phyloP scores from a whole-genome alignment of 1,140 invertebrate genomes.

The Alviniconcha marisindica region DNA sequence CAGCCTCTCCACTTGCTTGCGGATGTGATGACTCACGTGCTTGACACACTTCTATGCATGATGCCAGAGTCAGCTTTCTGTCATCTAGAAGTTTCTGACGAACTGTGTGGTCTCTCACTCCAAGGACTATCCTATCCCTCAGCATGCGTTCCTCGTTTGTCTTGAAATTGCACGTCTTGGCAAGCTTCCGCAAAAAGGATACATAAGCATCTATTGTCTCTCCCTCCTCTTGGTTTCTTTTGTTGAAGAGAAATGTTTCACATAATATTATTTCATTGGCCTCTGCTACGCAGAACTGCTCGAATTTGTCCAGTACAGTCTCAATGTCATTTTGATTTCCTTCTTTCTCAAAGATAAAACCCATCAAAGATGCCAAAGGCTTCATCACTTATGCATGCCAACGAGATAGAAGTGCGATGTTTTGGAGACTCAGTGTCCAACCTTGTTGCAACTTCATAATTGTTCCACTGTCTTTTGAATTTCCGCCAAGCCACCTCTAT shows the following conservation, averaged over 20 bases:
- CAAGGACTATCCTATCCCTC: constrained; percentile 47
- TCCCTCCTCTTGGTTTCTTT: constrained; percentile 41
- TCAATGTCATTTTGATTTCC: constrained; percentile 40
- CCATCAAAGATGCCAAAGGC: constrained; percentile 45
- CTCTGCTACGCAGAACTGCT: constrained; percentile 48
- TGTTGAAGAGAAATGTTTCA: constrained; percentile 49
- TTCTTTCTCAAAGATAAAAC: constrained; percentile 31
- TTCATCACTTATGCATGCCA: constrained; percentile 41
- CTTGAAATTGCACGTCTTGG: constrained; percentile 47
- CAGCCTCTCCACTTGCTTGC: background rate
- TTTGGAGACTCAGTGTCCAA: constrained; percentile 2
- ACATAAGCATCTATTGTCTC: constrained; percentile 52
- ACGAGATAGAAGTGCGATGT: constrained; percentile 4
- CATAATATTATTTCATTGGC: constrained; percentile 52
- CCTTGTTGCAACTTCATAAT: constrained; percentile 42
- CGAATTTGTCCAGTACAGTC: constrained; percentile 40
- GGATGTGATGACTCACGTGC: background rate
- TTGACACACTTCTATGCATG: constrained; percentile 7
- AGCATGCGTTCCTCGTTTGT: constrained; percentile 42
- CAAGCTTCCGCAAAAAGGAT: constrained; percentile 33
- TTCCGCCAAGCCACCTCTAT: constrained; percentile 25
- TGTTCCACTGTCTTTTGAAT: constrained; percentile 23
- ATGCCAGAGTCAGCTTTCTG: constrained; percentile 1
- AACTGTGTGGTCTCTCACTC: constrained; percentile 31
- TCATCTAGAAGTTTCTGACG: constrained; percentile 17